phyloP scores from a whole-genome alignment of 2,888 invertebrate species.

The Amblyjoppa fuscipennis region DNA sequence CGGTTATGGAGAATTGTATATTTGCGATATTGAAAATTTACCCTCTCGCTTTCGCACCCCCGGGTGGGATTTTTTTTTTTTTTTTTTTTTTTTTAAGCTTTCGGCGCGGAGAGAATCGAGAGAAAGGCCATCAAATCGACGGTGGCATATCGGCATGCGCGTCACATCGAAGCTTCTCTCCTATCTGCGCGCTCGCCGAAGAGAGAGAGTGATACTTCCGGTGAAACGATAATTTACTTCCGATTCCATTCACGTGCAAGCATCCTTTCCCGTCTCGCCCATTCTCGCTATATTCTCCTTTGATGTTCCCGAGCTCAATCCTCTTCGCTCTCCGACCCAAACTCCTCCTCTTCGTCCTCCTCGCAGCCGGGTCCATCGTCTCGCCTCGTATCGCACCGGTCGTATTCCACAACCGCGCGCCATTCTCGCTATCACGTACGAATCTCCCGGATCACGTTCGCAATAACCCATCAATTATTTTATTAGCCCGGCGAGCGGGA shows the following conservation, averaged over 20 bases:
- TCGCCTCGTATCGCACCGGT: slow-evolving; percentile 27
- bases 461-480: slow-evolving; percentile 72
- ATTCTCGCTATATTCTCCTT: slow-evolving; percentile 45
- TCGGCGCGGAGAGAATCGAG: neutral
- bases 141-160: slow-evolving; percentile 46
- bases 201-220: slow-evolving; percentile 62
- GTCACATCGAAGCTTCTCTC: slow-evolving; percentile 51
- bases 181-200: neutral
- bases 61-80: neutral
- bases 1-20: neutral
- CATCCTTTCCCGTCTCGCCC: slow-evolving; percentile 23
- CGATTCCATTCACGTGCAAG: slow-evolving; percentile 69
- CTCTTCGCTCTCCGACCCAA: slow-evolving; percentile 17
- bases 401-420: slow-evolving; percentile 20
- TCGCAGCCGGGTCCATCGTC: neutral
- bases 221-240: slow-evolving; percentile 71
- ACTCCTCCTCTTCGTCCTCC: neutral
- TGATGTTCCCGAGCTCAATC: slow-evolving; percentile 60
- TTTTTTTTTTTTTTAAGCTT: neutral
- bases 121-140: neutral
- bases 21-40: slow-evolving; percentile 19
- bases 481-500: slow-evolving; percentile 57
- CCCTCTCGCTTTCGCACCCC: neutral
- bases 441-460: slow-evolving; percentile 65
- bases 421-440: slow-evolving; percentile 25